Base-by-base conservation (phyloP, 2,113 vertebrate genomes). In the Myodes glareolus region DNA sequence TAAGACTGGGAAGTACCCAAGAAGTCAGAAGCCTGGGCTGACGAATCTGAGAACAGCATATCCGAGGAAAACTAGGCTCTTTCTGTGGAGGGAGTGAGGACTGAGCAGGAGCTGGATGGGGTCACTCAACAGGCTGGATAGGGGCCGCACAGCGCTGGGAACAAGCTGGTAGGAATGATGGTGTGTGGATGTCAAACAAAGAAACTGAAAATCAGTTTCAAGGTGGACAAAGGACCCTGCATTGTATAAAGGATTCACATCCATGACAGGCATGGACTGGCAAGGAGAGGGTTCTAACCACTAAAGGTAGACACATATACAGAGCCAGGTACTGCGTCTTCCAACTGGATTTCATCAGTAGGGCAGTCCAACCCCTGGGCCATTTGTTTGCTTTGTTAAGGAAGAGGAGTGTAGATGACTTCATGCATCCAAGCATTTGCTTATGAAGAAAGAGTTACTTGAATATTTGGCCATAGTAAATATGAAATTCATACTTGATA, bases 371-470 rank as follows among this genome's bases (percentile, higher is more conserved):
- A 52, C 3, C 36, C 8, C 84, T 39, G 45, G 65, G 19, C 70
- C 75, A 5, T 76, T 81, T 6, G 19, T 47, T 88, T 72, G 67
- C 8, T 1, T 92, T 85, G 23, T 42, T 88, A 45, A 92, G 61
- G 68, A 94, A 82, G 77, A 88, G 3, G 5, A 29, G 8, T 73
- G 61, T 0, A 8, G 9, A 81, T 61, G 77, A 14, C 23, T 95
- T 61, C 93, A 94, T 80, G 76, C 88, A 6, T 47, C 52, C 52
- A 80, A 92, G 39, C 5, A 91, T 85, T 94, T 92, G 7, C 61
- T 90, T 12, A 92, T 42, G 25, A 45, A 91, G 88, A 75, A 23
- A 81, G 95, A 94, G 33, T 55, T 81, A 6, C 78, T 84, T 63
- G 36, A 96, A 86, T 21, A 85, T 92, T 91, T 7, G 84, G 33